A percentile compares a stretch with the other conserved stretches of the same genome.
phyloP scores from a whole-genome alignment of 2,113 vertebrate genomes.

The Collichthys lucidus region DNA sequence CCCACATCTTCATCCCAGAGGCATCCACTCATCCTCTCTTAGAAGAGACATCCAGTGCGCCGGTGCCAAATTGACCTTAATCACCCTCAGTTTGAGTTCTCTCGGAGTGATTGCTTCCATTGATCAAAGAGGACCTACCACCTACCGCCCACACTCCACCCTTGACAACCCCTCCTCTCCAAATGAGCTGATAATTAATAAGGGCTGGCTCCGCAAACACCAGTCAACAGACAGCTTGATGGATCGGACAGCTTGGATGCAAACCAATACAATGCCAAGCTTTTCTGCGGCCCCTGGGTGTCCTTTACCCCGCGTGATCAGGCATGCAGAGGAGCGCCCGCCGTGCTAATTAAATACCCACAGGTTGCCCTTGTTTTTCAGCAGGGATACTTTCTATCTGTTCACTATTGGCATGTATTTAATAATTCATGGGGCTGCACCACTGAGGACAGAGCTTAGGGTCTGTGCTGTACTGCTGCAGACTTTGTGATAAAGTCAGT shows the following conservation, averaged over 20 bases:
- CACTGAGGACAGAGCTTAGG: slow-evolving; percentile 41
- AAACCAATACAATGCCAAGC: slow-evolving; percentile 60
- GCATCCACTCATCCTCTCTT: slow-evolving; percentile 11
- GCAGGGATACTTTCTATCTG: slow-evolving; percentile 64
- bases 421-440: slow-evolving; percentile 77
- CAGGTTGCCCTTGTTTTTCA: slow-evolving; percentile 74
- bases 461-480: slow-evolving; percentile 34
- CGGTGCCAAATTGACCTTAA: slow-evolving; percentile 61
- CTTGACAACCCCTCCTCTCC: slow-evolving; percentile 35
- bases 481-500: slow-evolving; percentile 31
- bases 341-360: slow-evolving; percentile 72
- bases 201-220: slow-evolving; percentile 81
- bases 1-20: slow-evolving; percentile 34
- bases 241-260: slow-evolving; percentile 84
- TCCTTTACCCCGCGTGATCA: slow-evolving; percentile 78
- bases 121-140: slow-evolving; percentile 68
- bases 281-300: slow-evolving; percentile 55
- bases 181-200: slow-evolving; percentile 88
- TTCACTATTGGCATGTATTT: slow-evolving; percentile 75
- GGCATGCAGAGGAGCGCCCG: slow-evolving; percentile 72
- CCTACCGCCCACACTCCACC: slow-evolving; percentile 50
- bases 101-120: slow-evolving; percentile 65
- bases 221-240: slow-evolving; percentile 84
- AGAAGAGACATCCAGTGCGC: slow-evolving; percentile 29
- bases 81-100: slow-evolving; percentile 65